Base-by-base conservation (phyloP, 2,888 invertebrate species). In the Dryocosmus kuriphilus region DNA sequence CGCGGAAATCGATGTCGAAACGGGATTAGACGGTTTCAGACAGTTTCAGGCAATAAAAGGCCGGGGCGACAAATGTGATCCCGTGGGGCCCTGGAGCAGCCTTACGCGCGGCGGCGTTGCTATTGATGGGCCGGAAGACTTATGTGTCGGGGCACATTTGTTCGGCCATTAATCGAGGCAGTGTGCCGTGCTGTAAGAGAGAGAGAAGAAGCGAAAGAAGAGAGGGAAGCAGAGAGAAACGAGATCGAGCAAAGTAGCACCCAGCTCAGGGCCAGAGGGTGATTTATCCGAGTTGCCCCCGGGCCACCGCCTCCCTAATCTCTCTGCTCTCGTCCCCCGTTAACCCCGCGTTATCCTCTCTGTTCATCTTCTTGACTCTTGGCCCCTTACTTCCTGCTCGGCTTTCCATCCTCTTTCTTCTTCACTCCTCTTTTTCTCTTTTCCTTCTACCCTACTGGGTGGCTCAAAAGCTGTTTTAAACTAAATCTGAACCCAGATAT, bases 271-370 rank as follows among this genome's bases (percentile, higher is more conserved):
- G 79, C 78, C 79, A 78, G 76, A 79, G 84, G 85, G 85, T 87
- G 85, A 87, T 87, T 87, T 87, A 87, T 87, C 83, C 83, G 74
- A 77, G 80, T 80, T 83, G 82, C 83, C 85, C 85, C 82, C 82
- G 84, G 85, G 85, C 84, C 84, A 82, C 85, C 84, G 83, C 86
- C 86, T 85, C 85, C 84, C 86, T 85, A 86, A 86, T 86, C 87
- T 85, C 85, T 86, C 81, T 79, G 80, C 82, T 83, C 80, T 79
- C 82, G 82, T 81, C 82, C 81, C 79, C 85, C 80, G 82, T 85
- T 85, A 85, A 83, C 84, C 84, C 82, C 82, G 82, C 84, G 84
- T 84, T 85, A 83, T 83, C 83, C 85, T 82, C 83, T 82, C 84
- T 85, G 83, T 85, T 85, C 84, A 85, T 85, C 85, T 85, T 85